Conservation (phyloP, 2,113 vertebrate genomes). For the Plotosus lineatus region DNA sequence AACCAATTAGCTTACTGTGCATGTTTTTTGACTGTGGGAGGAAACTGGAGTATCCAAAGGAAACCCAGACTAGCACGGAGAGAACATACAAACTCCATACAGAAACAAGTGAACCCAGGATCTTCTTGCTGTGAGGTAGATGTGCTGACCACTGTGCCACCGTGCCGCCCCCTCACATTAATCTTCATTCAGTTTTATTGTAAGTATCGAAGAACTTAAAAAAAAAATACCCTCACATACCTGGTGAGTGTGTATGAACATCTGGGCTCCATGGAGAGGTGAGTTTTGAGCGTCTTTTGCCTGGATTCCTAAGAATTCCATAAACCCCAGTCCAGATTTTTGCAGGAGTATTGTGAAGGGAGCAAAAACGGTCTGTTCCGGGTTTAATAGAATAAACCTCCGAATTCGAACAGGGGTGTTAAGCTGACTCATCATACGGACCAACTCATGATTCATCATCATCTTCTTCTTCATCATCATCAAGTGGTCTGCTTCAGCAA, state of each 20-base stretch:
- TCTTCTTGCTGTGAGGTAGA: no score
- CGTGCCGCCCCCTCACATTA: no score
- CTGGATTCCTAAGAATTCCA: conserved; percentile 39
- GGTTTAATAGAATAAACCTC: not conserved
- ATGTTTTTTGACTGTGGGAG: no score
- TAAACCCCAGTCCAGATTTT: conserved; percentile 18
- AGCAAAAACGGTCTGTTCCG: no score
- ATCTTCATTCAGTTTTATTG: not conserved
- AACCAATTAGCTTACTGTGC: no score
- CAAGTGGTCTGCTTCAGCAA: not conserved
- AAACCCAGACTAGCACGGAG: no score
- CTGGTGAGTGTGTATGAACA: not conserved
- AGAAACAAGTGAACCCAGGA: no score
- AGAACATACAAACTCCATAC: no score
- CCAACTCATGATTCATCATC: not conserved
- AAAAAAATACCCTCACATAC: not conserved
- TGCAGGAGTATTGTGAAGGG: not conserved
- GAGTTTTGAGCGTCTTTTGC: conserved; percentile 11
- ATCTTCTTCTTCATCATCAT: not conserved
- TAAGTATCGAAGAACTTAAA: not conserved
- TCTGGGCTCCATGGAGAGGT: not conserved
- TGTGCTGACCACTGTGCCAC: no score
- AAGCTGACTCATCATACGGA: not conserved
- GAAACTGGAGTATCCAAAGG: no score
- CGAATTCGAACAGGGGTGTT: no score